Evolutionary conservation across 2,888 invertebrate genomes (phyloP).

Genomic region (Piscicola geometra): DNA sequence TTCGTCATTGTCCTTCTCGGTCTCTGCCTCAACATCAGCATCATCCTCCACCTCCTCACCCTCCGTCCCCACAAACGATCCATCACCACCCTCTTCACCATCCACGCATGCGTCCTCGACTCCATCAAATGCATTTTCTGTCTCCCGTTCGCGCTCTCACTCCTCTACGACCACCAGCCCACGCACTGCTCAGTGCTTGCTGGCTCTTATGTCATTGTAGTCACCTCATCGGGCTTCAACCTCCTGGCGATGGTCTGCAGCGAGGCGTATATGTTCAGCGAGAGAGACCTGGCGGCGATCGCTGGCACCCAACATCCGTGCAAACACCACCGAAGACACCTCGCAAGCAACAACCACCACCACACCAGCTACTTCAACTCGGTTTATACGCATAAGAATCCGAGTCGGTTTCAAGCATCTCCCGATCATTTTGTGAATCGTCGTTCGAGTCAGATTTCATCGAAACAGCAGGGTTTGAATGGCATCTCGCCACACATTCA

Average conservation of each 20-base stretch:
- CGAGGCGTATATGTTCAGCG: conserved; percentile 55
- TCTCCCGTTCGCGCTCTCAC: conserved; percentile 53
- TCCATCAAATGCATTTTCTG: conserved; percentile 53
- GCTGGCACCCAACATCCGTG: neutral
- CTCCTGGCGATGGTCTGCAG: conserved; percentile 56
- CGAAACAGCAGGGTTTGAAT: no score
- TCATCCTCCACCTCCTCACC: conserved; percentile 49
- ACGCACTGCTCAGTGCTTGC: conserved; percentile 51
- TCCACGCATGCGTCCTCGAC: conserved; percentile 54
- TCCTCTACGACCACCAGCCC: conserved; percentile 49
- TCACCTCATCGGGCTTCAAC: conserved; percentile 55
- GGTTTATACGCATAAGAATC: no score
- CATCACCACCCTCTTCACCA: conserved; percentile 54
- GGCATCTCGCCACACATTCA: neutral
- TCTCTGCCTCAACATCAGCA: conserved; percentile 50
- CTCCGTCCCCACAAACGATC: conserved; percentile 48
- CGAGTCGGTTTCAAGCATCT: no score
- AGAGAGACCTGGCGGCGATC: conserved; percentile 45
- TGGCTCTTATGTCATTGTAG: conserved; percentile 52
- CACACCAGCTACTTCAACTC: no score
- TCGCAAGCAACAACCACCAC: no score
- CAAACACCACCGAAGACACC: no score
- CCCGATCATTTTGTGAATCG: neutral
- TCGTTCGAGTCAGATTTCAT: no score
- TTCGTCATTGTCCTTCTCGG: conserved; percentile 52